These are phyloP conservation scores for Syritta pipiens DNA, from an alignment of 2,888 invertebrate species.

Conservation along the genomic window DNA sequence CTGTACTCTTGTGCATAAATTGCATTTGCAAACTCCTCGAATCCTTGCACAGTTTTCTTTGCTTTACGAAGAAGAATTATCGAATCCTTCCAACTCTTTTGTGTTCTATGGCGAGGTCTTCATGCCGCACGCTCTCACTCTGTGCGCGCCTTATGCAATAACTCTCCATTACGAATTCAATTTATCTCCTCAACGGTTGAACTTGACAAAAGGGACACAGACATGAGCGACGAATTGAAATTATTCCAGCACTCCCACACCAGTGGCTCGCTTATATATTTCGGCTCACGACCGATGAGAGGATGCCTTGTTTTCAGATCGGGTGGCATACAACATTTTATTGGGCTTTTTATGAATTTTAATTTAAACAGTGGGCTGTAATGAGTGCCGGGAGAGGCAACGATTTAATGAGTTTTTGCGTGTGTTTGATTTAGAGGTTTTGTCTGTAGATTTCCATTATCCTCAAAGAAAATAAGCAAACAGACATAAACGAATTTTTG, in stretches of 20 bases:
- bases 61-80: slow-evolving; percentile 71
- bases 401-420: slow-evolving; percentile 57
- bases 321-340: neutral
- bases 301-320: neutral
- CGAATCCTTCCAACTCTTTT: too few relatives aligned
- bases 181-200: slow-evolving; percentile 59
- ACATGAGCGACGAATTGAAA: slow-evolving; percentile 52
- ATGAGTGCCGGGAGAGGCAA: slow-evolving; percentile 15
- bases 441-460: slow-evolving; percentile 52
- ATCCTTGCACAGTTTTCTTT: slow-evolving; percentile 45
- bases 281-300: neutral
- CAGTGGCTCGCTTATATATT: slow-evolving; percentile 3
- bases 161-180: slow-evolving; percentile 59
- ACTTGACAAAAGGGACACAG: slow-evolving; percentile 59
- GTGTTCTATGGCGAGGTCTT: slow-evolving; percentile 85
- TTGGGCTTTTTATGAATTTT: slow-evolving; percentile 36
- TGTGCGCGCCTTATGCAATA: slow-evolving; percentile 81
- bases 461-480: neutral
- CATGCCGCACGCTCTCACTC: slow-evolving; percentile 85
- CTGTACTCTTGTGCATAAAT: slow-evolving; percentile 43
- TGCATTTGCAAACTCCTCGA: slow-evolving; percentile 53
- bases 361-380: slow-evolving; percentile 33
- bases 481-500: slow-evolving; percentile 11
- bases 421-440: slow-evolving; percentile 44
- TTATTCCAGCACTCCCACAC: slow-evolving; percentile 22